A percentile compares a stretch with the other conserved stretches of the same genome.
phyloP scores from a whole-genome alignment of 2,888 invertebrate species.

The Tineola bisselliella region DNA sequence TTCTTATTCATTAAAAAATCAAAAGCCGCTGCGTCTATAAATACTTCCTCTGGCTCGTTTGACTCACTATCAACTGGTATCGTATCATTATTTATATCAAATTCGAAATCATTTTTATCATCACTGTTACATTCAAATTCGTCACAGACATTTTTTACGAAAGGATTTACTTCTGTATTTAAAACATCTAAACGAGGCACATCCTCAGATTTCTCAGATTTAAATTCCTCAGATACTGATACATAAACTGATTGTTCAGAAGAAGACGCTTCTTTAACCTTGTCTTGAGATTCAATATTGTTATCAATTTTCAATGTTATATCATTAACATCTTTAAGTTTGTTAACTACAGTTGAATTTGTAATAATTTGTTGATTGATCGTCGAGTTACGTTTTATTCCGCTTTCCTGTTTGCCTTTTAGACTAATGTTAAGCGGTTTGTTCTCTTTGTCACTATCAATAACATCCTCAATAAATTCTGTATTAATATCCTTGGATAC shows the following conservation, averaged over 20 bases:
- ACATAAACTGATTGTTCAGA: background rate
- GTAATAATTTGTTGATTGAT: background rate
- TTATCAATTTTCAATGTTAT: background rate
- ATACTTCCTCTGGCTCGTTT: conserved; percentile 40
- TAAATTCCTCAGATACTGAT: background rate
- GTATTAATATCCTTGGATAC: background rate
- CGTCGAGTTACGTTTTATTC: background rate
- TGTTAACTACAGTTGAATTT: conserved; percentile 1
- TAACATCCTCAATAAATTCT: background rate
- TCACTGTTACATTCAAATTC: background rate
- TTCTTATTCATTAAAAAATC: conserved; percentile 57
- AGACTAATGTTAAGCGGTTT: background rate
- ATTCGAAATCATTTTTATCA: background rate
- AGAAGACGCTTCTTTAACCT: background rate
- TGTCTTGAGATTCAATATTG: background rate
- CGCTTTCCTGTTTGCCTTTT: background rate
- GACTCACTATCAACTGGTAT: background rate
- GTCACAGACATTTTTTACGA: background rate
- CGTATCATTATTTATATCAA: background rate
- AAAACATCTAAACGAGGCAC: background rate
- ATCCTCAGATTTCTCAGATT: background rate
- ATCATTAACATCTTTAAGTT: background rate
- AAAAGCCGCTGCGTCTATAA: conserved; percentile 57
- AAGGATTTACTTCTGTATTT: background rate
- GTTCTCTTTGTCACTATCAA: background rate